Evolutionary conservation across 2,888 invertebrate species (phyloP).

Genomic region (Euphydryas editha): DNA sequence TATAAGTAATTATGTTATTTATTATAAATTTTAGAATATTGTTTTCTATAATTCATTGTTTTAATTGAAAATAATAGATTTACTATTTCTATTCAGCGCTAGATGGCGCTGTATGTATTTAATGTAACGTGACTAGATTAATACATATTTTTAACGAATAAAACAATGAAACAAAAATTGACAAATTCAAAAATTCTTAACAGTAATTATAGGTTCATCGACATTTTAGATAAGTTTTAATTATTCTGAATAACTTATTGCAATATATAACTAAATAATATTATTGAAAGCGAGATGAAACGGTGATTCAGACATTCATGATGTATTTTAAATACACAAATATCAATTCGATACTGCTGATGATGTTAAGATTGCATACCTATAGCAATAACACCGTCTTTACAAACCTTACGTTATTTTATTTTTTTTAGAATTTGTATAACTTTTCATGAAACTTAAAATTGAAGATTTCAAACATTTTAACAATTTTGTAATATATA

Average conservation of each 20-base stretch:
- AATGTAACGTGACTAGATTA: not conserved
- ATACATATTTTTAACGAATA: no score
- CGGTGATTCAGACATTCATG: not conserved
- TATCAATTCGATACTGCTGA: not conserved
- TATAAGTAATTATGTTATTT: not conserved
- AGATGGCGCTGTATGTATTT: slow-evolving; percentile 56
- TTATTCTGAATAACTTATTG: not conserved
- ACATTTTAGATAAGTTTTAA: not conserved
- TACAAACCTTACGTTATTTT: no score
- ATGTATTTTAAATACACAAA: slow-evolving; percentile 1
- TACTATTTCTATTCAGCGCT: slow-evolving; percentile 47
- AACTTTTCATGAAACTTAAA: no score
- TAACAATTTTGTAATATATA: no score
- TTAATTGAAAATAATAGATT: not conserved
- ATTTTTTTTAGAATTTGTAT: no score
- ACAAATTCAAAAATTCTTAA: no score
- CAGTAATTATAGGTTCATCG: no score
- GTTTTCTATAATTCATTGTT: not conserved
- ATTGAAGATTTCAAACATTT: no score
- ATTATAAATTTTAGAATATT: not conserved
- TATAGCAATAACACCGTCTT: not conserved
- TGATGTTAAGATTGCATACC: not conserved
- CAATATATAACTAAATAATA: not conserved
- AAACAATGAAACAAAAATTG: no score
- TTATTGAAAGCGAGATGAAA: not conserved